Evolutionary conservation across 2,888 invertebrate genomes (phyloP).

Genomic region (Drosophila fungiperda): DNA sequence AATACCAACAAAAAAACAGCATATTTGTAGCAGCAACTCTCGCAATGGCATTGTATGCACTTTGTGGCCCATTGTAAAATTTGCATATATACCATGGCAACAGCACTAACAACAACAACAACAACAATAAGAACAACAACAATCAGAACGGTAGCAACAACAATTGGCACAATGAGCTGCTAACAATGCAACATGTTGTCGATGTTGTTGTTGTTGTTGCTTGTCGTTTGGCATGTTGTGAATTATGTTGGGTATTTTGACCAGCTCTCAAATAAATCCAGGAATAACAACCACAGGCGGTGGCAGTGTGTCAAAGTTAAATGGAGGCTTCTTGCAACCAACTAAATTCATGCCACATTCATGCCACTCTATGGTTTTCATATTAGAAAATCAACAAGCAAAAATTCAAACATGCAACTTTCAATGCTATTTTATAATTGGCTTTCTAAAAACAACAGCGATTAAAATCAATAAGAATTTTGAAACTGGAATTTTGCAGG

Average conservation of each 20-base stretch:
- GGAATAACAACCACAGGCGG: constrained; percentile 19
- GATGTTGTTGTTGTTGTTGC: constrained; percentile 58
- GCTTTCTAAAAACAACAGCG: constrained; percentile 1
- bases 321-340: constrained; percentile 27
- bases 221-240: constrained; percentile 80
- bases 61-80: constrained; percentile 67
- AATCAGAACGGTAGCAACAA: constrained; percentile 21
- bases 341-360: constrained; percentile 14
- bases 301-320: constrained; percentile 17
- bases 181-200: constrained; percentile 81
- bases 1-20: neutral
- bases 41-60: constrained; percentile 57
- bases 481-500: neutral
- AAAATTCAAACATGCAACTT: constrained; percentile 44
- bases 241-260: constrained; percentile 79
- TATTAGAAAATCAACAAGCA: constrained; percentile 40
- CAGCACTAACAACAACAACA: constrained; percentile 36
- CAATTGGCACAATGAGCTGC: constrained; percentile 72
- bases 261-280: constrained; percentile 61
- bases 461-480: neutral
- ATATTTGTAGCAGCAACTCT: constrained; percentile 21
- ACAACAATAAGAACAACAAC: constrained; percentile 18
- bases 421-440: constrained; percentile 63
- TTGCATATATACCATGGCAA: constrained; percentile 79
- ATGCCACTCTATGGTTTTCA: constrained; percentile 39